phyloP scores from a whole-genome alignment of 2,797 vertebrate genomes.

The Cheirogaleus major region DNA sequence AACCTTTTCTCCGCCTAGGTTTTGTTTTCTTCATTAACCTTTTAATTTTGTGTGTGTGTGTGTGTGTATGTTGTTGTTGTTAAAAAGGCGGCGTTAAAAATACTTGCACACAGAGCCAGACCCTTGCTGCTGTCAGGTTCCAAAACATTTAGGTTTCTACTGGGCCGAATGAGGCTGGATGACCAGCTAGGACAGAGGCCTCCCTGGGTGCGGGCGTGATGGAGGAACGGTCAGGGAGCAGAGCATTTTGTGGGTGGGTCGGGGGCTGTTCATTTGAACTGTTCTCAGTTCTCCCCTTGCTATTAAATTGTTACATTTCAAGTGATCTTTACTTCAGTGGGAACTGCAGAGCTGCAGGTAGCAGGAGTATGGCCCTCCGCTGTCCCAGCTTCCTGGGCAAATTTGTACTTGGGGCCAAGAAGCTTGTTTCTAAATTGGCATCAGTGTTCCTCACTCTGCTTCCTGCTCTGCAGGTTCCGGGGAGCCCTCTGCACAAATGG shows the following conservation, averaged over 20 bases:
- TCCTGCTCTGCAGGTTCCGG: neutral
- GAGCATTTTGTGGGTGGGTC: neutral
- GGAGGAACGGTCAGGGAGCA: neutral
- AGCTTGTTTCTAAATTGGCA: neutral
- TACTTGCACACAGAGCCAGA: neutral
- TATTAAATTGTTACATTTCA: conserved; percentile 57
- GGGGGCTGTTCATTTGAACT: conserved; percentile 42
- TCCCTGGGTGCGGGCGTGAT: too few relatives aligned
- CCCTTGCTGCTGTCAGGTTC: neutral
- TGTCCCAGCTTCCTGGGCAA: neutral
- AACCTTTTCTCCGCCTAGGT: neutral
- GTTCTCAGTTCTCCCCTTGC: conserved; percentile 28
- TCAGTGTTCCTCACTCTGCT: neutral
- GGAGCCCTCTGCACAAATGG: neutral
- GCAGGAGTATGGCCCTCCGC: conserved; percentile 12
- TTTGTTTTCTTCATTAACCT: neutral
- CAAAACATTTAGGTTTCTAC: rapidly evolving
- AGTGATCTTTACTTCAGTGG: conserved; percentile 46
- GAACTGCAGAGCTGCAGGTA: conserved; percentile 31
- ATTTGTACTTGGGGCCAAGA: neutral
- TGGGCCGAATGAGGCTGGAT: too few relatives aligned
- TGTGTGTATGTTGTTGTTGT: too few relatives aligned
- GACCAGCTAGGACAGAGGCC: rapidly evolving
- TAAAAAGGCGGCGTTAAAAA: neutral
- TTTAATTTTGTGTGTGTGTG: neutral